Evolutionary conservation across 2,888 invertebrate species (phyloP).

Genomic region (Bruchidius siliquastri): DNA sequence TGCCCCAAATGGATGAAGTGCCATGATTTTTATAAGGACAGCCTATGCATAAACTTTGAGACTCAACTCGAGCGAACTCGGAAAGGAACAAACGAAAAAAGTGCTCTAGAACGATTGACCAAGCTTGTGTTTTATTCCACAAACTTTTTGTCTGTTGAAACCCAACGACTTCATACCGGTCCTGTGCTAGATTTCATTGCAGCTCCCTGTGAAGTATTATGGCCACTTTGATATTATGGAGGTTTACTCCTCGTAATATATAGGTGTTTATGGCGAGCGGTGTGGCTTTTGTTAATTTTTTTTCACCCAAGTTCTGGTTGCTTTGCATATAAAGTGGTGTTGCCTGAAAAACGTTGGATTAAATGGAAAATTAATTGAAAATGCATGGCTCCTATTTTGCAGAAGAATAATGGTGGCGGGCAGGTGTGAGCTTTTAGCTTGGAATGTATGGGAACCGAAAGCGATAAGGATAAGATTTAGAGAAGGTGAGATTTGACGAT

Average conservation of each 20-base stretch:
- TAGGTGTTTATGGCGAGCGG: not conserved
- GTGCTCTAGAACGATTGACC: too few relatives aligned
- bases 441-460: not conserved
- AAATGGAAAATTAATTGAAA: not conserved
- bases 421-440: not conserved
- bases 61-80: too few relatives aligned
- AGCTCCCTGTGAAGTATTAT: slow-evolving; percentile 19
- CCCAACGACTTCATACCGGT: not conserved
- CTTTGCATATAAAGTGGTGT: not conserved
- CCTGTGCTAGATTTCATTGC: slow-evolving; percentile 3
- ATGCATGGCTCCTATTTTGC: not conserved
- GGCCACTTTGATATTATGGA: slow-evolving; percentile 20
- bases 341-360: not conserved
- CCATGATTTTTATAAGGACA: too few relatives aligned
- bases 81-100: too few relatives aligned
- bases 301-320: not conserved
- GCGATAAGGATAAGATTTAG: not conserved
- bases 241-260: not conserved
- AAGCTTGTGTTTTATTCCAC: too few relatives aligned
- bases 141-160: not conserved
- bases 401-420: not conserved
- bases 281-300: not conserved
- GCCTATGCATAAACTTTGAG: too few relatives aligned
- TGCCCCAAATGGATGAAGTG: too few relatives aligned
- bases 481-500: not conserved